These are phyloP conservation scores for Oophaga sylvatica DNA, from an alignment of 2,797 vertebrate species.

Conservation along the genomic window DNA sequence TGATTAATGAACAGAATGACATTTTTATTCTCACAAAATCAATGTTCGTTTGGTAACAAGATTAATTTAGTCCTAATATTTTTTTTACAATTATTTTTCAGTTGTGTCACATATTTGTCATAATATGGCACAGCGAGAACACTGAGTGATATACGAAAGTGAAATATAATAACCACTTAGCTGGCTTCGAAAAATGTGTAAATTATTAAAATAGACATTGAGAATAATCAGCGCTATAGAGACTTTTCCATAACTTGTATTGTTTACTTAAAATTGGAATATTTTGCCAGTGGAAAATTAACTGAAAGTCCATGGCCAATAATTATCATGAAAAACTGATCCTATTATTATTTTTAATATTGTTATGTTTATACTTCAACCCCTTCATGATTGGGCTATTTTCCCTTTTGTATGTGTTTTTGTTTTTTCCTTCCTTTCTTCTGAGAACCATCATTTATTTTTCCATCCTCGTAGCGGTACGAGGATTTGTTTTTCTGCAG, in stretches of 20 bases:
- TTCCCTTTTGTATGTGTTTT: too few relatives aligned
- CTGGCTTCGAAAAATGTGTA: conserved; percentile 7
- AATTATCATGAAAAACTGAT: neutral
- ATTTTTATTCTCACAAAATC: conserved; percentile 41
- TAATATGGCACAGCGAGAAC: conserved; percentile 42
- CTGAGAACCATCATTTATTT: too few relatives aligned
- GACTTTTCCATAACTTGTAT: neutral
- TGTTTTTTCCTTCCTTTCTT: too few relatives aligned
- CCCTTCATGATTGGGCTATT: too few relatives aligned
- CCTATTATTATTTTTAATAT: too few relatives aligned
- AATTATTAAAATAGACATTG: conserved; percentile 30
- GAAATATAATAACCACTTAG: conserved; percentile 37
- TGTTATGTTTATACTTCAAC: neutral
- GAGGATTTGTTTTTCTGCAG: too few relatives aligned
- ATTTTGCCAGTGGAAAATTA: neutral
- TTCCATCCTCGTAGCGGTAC: too few relatives aligned
- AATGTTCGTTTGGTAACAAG: conserved; percentile 37
- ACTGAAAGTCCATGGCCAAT: neutral
- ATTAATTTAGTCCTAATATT: conserved; percentile 52
- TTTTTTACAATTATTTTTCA: conserved; percentile 47
- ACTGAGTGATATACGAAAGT: conserved; percentile 39
- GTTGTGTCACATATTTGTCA: conserved; percentile 46
- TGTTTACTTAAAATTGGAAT: neutral
- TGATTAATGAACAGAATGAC: conserved; percentile 43
- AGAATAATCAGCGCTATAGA: neutral